Evolutionary conservation across 1,140 invertebrate species (phyloP).

Genomic region (Thalassaphorura encarpata): DNA sequence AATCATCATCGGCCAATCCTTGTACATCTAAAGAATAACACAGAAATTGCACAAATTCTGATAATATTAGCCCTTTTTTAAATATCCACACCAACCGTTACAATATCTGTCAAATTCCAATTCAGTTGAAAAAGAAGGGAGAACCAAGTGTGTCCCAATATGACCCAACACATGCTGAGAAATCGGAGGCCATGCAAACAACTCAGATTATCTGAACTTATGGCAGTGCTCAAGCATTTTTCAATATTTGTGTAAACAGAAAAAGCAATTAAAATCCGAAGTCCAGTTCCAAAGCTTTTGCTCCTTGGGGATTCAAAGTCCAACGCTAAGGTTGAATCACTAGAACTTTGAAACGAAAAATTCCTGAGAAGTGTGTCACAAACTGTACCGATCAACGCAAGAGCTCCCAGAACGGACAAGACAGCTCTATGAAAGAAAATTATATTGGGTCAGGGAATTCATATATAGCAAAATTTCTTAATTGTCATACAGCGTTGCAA

Average conservation of each 20-base stretch:
- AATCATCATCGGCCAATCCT: not conserved
- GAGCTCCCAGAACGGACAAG: not conserved
- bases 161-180: slow-evolving; percentile 44
- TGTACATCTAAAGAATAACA: not conserved
- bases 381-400: not conserved
- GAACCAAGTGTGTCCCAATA: slow-evolving; percentile 41
- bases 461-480: not conserved
- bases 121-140: not conserved
- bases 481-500: slow-evolving; percentile 18
- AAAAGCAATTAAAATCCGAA: slow-evolving; percentile 30
- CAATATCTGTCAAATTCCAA: slow-evolving; percentile 4
- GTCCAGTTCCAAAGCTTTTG: not conserved
- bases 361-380: no score
- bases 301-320: not conserved
- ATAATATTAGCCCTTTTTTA: slow-evolving; percentile 7
- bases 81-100: not conserved
- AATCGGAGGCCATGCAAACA: slow-evolving; percentile 39
- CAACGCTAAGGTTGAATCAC: not conserved
- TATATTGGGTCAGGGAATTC: not conserved
- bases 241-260: slow-evolving; percentile 38
- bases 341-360: no score
- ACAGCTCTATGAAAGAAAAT: not conserved
- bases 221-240: slow-evolving; percentile 36
- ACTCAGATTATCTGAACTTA: slow-evolving; percentile 14
- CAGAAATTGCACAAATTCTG: not conserved